These are phyloP conservation scores for Apis mellifera DNA, from an alignment of 1,140 invertebrate genomes.

Conservation along the genomic window Amel_HAv3.1 CM009933.2:3696501-3697000, in stretches of 20 bases:
- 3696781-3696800: not conserved
- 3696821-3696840: too few relatives aligned
- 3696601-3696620: not conserved
- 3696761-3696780: slow-evolving; percentile 56
- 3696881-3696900: too few relatives aligned
- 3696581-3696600: not conserved
- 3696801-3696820: not conserved
- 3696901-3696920: too few relatives aligned
- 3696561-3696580: too few relatives aligned
- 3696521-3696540: not conserved
- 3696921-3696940: too few relatives aligned
- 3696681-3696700: not conserved
- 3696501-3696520: too few relatives aligned
- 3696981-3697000: too few relatives aligned
- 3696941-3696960: too few relatives aligned
- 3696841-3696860: too few relatives aligned
- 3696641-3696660: slow-evolving; percentile 54
- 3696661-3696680: slow-evolving; percentile 8
- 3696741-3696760: slow-evolving; percentile 51
- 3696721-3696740: slow-evolving; percentile 46
- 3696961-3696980: too few relatives aligned
- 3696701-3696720: not conserved
- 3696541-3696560: not conserved
- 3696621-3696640: slow-evolving; percentile 12
- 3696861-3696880: too few relatives aligned